phyloP scores from a whole-genome alignment of 2,888 invertebrate species.

The Drosophila rellima region DNA sequence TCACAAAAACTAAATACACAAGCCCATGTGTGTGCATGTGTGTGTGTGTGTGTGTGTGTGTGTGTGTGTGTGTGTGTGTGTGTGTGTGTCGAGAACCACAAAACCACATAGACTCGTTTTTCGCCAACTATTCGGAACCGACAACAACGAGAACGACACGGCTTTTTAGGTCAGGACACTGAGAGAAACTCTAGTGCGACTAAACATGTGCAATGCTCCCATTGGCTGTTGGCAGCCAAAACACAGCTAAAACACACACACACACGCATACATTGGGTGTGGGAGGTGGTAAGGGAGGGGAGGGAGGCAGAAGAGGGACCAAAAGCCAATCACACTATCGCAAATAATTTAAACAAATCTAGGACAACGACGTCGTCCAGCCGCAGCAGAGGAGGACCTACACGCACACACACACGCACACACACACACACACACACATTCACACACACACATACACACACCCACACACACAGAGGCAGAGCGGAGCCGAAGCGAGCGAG shows the following conservation, averaged over 20 bases:
- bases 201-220: constrained; percentile 79
- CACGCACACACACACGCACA: constrained; percentile 36
- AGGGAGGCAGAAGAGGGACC: constrained; percentile 39
- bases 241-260: constrained; percentile 61
- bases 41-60: constrained; percentile 18
- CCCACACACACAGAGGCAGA: constrained; percentile 11
- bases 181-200: constrained; percentile 64
- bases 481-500: constrained; percentile 36
- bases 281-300: constrained; percentile 23
- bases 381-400: constrained; percentile 69
- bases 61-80: constrained; percentile 29
- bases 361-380: constrained; percentile 77
- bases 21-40: constrained; percentile 16
- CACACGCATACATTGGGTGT: constrained; percentile 38
- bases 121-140: constrained; percentile 75
- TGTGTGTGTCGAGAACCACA: constrained; percentile 50
- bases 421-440: constrained; percentile 23
- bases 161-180: constrained; percentile 72
- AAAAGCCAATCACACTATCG: constrained; percentile 86
- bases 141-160: constrained; percentile 60
- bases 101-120: constrained; percentile 53
- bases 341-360: constrained; percentile 86
- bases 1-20: no score
- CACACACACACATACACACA: constrained; percentile 34
- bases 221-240: constrained; percentile 76